A percentile compares a stretch with the other conserved stretches of the same genome.
Evolutionary conservation across 2,888 invertebrate genomes (phyloP).

Genomic region (Heliconius charithonia): DNA sequence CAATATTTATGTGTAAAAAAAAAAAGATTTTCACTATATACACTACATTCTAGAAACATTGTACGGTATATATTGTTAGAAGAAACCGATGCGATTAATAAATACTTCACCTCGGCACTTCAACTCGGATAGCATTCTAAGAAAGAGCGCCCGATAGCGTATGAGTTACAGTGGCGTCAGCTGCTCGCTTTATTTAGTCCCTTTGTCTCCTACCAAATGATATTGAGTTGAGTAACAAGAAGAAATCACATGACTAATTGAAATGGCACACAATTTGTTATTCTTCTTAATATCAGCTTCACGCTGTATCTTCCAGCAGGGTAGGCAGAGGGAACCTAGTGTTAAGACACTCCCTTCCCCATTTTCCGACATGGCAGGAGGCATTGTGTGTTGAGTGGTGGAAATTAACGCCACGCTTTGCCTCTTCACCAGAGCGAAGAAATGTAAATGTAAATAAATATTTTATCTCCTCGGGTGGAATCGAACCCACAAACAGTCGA

Average conservation of each 20-base stretch:
- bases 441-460: too few relatives aligned
- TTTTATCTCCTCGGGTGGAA: too few relatives aligned
- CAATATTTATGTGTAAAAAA: background rate
- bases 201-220: slow-evolving; percentile 50
- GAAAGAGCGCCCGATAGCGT: slow-evolving; percentile 67
- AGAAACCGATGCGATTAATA: slow-evolving; percentile 78
- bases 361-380: too few relatives aligned
- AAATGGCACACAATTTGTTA: slow-evolving; percentile 61
- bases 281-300: slow-evolving; percentile 42
- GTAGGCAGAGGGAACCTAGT: too few relatives aligned
- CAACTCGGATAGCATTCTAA: slow-evolving; percentile 75
- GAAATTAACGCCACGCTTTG: too few relatives aligned
- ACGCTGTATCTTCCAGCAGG: too few relatives aligned
- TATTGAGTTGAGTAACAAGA: slow-evolving; percentile 73
- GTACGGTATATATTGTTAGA: slow-evolving; percentile 48
- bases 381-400: too few relatives aligned
- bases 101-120: slow-evolving; percentile 62
- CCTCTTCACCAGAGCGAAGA: too few relatives aligned
- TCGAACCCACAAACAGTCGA: too few relatives aligned
- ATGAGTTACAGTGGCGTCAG: slow-evolving; percentile 67
- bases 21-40: slow-evolving; percentile 1
- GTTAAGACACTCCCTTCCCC: too few relatives aligned
- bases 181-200: slow-evolving; percentile 63
- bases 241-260: slow-evolving; percentile 73
- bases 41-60: slow-evolving; percentile 44